Conservation (phyloP, 30 jellyfish, hydroid and myxozoan genomes). For the Hydra vulgaris region DNA sequence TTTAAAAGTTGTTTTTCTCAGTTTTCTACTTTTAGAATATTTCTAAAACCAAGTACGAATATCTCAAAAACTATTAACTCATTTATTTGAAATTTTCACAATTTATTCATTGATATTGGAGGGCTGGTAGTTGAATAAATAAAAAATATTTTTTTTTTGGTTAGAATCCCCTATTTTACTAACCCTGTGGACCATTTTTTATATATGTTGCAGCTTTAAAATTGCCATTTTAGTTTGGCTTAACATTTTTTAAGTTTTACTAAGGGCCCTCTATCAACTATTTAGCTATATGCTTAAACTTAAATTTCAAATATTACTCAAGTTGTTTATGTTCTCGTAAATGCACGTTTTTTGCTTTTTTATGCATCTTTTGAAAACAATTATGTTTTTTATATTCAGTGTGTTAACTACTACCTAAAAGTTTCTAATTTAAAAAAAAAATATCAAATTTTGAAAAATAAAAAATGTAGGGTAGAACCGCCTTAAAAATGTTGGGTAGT, state of each 20-base stretch:
- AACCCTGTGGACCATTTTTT: not conserved
- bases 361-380: no score
- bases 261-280: not conserved
- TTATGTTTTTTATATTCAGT: no score
- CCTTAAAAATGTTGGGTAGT: no score
- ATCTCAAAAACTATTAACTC: not conserved
- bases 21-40: not conserved
- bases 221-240: not conserved
- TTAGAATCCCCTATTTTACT: not conserved
- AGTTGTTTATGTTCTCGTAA: not conserved
- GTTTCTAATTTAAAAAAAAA: no score
- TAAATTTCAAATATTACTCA: not conserved
- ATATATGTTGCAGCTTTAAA: not conserved
- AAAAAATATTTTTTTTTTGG: not conserved
- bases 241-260: not conserved
- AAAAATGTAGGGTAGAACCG: no score
- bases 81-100: not conserved
- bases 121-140: not conserved
- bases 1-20: constrained; percentile 10
- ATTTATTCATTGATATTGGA: not conserved
- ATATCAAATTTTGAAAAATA: no score
- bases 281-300: not conserved
- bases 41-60: not conserved
- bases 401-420: no score
- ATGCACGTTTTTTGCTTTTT: not conserved